phyloP scores from a whole-genome alignment of 2,888 invertebrate genomes.

The Falcaria lacertinaria region DNA sequence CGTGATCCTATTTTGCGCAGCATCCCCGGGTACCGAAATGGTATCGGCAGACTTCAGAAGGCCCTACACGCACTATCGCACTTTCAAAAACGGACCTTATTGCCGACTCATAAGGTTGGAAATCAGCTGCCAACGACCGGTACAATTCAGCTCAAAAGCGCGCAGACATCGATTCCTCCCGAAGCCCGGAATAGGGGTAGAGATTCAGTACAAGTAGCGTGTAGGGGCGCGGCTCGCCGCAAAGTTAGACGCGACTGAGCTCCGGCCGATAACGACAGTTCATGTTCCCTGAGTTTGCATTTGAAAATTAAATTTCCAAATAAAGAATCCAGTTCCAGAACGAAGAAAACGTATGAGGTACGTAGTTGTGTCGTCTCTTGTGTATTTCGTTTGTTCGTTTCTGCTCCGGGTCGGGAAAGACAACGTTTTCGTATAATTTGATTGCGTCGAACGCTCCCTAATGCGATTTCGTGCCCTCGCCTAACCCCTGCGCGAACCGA shows the following conservation, averaged over 20 bases:
- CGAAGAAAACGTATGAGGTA: conserved; percentile 34
- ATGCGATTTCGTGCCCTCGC: conserved; percentile 54
- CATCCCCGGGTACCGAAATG: conserved; percentile 78
- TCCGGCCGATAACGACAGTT: conserved; percentile 65
- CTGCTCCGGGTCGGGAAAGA: conserved; percentile 14
- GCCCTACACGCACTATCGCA: conserved; percentile 31
- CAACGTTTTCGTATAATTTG: conserved; percentile 49
- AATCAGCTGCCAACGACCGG: conserved; percentile 12
- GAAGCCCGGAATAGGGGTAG: conserved; percentile 77
- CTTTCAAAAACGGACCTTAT: conserved; percentile 30
- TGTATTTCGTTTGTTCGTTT: conserved; percentile 5
- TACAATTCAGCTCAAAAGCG: conserved; percentile 35
- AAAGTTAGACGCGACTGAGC: conserved; percentile 78
- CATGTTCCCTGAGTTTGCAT: conserved; percentile 46
- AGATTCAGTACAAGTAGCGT: conserved; percentile 79
- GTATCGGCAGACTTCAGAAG: conserved; percentile 71
- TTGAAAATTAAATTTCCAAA: conserved; percentile 35
- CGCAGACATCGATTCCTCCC: conserved; percentile 49
- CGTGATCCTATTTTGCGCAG: conserved; percentile 81
- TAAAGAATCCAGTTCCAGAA: conserved; percentile 12
- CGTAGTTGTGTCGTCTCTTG: conserved; percentile 24
- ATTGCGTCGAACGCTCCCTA: conserved; percentile 56
- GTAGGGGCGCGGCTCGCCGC: conserved; percentile 79
- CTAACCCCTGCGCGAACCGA: conserved; percentile 34
- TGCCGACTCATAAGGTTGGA: conserved; percentile 13